Base-by-base conservation (phyloP, 2,888 invertebrate genomes). In the Drosophila mimica region DNA sequence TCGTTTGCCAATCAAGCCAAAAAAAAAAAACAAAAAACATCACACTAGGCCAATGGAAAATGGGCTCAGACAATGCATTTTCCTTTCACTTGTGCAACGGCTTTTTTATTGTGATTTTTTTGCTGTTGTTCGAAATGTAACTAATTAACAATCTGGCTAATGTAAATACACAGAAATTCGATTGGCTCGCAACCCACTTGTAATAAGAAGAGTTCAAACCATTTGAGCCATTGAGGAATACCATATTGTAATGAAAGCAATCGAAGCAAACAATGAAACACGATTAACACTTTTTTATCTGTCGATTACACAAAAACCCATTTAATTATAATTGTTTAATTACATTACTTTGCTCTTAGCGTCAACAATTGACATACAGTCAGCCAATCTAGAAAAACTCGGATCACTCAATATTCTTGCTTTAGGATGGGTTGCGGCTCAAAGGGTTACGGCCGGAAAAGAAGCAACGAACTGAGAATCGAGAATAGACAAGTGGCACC, bases 1-100 rank as follows among this genome's bases (percentile, higher is more conserved):
- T 63, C 63, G 57, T 71, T 46, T 48, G 66, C 49, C 67, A 66
- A 74, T 79, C 59, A 46, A 33, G 15, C 70, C 11, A 68, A 68
- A 67, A 31, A 6, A 20, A 15, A 13, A 15, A n/a, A 28, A 15
- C 6, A 15, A 34, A 38, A 13, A 20, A 53, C 9, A n/a, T 73
- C 43, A 13, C 60, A 79, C 53, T 49, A 34, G 43, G 49, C 58
- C 64, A 65, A 54, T 20, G 51, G 13, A 63, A 79, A 76, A 43
- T 49, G 49, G 52, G 17, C 25, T 49, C 38, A 28, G 11, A 52
- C 17, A 25, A 25, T 40, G 33, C 2, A 46, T 56, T 49, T 52
- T 36, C 51, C 20, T 73, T 73, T 74, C 59, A 49, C 59, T 36
- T 28, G 6, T 33, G 30, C 43, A 34, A 36, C 31, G 28, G 15